These are phyloP conservation scores for Anneissia japonica DNA, from an alignment of 35 echinoderm and acorn worm genomes.

Conservation along the genomic window DNA sequence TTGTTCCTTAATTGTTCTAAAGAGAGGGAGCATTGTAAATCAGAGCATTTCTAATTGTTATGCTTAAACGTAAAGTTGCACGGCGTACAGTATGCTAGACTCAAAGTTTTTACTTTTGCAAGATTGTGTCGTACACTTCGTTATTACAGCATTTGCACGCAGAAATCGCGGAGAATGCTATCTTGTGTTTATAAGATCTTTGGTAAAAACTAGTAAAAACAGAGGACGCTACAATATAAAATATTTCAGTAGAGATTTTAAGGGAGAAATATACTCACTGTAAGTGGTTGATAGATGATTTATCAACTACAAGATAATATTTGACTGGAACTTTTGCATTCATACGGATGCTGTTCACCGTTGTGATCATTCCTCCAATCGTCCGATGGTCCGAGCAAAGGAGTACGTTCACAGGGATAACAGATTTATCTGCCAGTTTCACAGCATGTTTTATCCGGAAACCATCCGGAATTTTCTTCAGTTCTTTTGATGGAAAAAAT, in stretches of 20 bases:
- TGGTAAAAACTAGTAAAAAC: neutral
- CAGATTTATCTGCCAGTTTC: neutral
- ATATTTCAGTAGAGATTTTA: too few relatives aligned
- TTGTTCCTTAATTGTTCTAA: too few relatives aligned
- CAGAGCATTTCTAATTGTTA: too few relatives aligned
- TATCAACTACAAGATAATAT: conserved; percentile 74
- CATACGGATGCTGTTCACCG: conserved; percentile 68
- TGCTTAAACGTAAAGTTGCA: too few relatives aligned
- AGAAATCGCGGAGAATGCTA: neutral
- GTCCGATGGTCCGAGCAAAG: conserved; percentile 68
- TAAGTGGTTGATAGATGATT: conserved; percentile 53
- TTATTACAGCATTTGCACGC: neutral
- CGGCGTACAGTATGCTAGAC: neutral
- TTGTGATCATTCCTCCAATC: conserved; percentile 67
- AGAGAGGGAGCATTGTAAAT: too few relatives aligned
- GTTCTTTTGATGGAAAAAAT: neutral
- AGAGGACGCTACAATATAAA: too few relatives aligned
- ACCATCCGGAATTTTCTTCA: neutral
- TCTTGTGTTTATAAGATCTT: neutral
- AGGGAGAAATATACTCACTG: conserved; percentile 55
- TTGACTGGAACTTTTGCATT: conserved; percentile 63
- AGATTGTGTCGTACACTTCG: too few relatives aligned
- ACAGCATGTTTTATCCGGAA: neutral
- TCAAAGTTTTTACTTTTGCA: neutral
- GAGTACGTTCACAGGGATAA: conserved; percentile 55